These are phyloP conservation scores for Scylla paramamosain DNA, from an alignment of 1,140 invertebrate species.

Conservation along the genomic window DNA sequence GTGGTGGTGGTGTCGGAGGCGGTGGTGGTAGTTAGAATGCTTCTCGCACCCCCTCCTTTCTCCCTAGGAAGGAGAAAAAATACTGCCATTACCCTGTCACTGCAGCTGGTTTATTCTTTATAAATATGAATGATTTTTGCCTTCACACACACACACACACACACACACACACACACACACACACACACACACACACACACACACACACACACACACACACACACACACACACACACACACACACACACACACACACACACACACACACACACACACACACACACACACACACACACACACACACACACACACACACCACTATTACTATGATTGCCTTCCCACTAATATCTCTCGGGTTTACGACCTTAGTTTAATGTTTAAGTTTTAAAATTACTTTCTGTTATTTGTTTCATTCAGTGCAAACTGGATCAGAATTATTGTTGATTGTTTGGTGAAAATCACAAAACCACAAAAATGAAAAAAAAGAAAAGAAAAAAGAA, in stretches of 20 bases:
- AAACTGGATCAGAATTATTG: too few species aligned
- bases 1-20: neutral
- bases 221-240: neutral
- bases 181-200: conserved; percentile 48
- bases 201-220: conserved; percentile 44
- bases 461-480: too few species aligned
- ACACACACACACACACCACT: neutral
- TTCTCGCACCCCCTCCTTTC: neutral
- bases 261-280: conserved; percentile 48
- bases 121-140: conserved; percentile 14
- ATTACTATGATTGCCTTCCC: too few species aligned
- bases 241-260: conserved; percentile 38
- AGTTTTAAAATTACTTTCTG: too few species aligned
- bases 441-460: too few species aligned
- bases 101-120: neutral
- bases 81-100: conserved; percentile 9
- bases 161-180: conserved; percentile 37
- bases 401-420: too few species aligned
- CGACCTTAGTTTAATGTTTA: too few species aligned
- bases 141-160: neutral
- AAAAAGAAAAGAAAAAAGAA: too few species aligned
- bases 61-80: neutral
- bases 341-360: too few species aligned
- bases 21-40: neutral
- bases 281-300: conserved; percentile 43